phyloP scores from a whole-genome alignment of 2,113 vertebrate species.

The Ifrita kowaldi region DNA sequence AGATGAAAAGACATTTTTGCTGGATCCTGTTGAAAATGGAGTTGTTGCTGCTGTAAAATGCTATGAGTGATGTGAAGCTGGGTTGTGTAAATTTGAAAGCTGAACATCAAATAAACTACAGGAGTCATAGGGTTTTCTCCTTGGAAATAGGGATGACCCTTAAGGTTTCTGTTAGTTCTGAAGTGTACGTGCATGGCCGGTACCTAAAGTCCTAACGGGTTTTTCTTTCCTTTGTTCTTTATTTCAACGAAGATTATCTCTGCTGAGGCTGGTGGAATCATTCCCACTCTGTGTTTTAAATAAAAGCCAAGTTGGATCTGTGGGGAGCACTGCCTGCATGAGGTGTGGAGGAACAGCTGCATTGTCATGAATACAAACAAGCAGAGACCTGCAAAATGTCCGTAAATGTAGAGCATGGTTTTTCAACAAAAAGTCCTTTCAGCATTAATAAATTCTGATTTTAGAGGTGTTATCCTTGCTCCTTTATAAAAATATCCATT shows the following conservation, averaged over 20 bases:
- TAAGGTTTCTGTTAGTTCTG: background rate
- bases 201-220: background rate
- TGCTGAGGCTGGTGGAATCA: background rate
- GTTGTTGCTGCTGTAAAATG: background rate
- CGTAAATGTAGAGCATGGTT: background rate
- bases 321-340: constrained; percentile 8
- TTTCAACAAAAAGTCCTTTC: background rate
- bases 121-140: background rate
- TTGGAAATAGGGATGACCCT: background rate
- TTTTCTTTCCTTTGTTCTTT: background rate
- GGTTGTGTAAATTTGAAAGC: background rate
- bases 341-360: background rate
- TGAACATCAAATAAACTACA: background rate
- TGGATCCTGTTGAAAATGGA: background rate
- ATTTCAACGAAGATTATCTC: background rate
- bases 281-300: background rate
- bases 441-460: background rate
- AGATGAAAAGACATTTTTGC: background rate
- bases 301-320: background rate
- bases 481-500: background rate
- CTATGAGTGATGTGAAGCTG: background rate
- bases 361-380: constrained; percentile 21
- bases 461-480: background rate
- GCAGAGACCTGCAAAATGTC: constrained; percentile 18
- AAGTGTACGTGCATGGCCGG: fast-evolving